A percentile compares a stretch with the other conserved stretches of the same genome.
Conservation (phyloP, 2,888 invertebrate genomes). For the Phengaris arion region DNA sequence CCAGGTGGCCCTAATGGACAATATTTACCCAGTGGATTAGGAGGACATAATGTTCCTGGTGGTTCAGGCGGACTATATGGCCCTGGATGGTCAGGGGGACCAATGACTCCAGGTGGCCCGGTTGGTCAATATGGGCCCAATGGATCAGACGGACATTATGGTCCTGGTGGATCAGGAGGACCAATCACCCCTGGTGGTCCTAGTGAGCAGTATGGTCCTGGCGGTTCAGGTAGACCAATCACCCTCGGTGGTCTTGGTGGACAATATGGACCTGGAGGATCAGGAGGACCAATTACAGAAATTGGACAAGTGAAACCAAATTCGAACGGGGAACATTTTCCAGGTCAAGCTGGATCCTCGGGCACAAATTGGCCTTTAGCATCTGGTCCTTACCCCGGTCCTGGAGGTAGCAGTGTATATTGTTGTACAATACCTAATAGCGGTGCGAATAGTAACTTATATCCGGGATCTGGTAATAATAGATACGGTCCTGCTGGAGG, state of each 20-base stretch:
- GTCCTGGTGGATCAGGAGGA: conserved; percentile 32
- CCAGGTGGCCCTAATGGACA: neutral
- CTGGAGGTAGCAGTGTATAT: conserved; percentile 39
- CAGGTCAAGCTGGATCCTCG: neutral
- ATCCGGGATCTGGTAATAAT: conserved; percentile 31
- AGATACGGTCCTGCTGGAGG: conserved; percentile 29
- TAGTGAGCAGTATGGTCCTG: conserved; percentile 27
- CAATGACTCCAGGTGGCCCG: conserved; percentile 30
- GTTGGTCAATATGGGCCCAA: conserved; percentile 27
- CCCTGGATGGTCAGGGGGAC: conserved; percentile 23
- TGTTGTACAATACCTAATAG: conserved; percentile 40
- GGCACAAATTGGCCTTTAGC: conserved; percentile 37
- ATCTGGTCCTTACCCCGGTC: conserved; percentile 38
- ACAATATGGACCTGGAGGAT: conserved; percentile 29
- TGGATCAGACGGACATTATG: neutral
- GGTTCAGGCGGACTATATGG: conserved; percentile 33
- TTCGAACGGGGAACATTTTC: too few species aligned
- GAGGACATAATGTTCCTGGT: conserved; percentile 34
- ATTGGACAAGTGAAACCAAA: too few species aligned
- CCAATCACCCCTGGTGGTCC: conserved; percentile 24
- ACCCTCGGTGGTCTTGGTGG: conserved; percentile 26
- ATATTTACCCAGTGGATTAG: conserved; percentile 24
- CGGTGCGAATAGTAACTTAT: conserved; percentile 30
- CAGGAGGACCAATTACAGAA: conserved; percentile 5
- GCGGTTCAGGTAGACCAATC: conserved; percentile 34